Percentiles rank a stretch among this genome's conserved stretches.
These are phyloP conservation scores for Helobdella robusta DNA, from an alignment of 2,888 invertebrate genomes.

Conservation along the genomic window DNA sequence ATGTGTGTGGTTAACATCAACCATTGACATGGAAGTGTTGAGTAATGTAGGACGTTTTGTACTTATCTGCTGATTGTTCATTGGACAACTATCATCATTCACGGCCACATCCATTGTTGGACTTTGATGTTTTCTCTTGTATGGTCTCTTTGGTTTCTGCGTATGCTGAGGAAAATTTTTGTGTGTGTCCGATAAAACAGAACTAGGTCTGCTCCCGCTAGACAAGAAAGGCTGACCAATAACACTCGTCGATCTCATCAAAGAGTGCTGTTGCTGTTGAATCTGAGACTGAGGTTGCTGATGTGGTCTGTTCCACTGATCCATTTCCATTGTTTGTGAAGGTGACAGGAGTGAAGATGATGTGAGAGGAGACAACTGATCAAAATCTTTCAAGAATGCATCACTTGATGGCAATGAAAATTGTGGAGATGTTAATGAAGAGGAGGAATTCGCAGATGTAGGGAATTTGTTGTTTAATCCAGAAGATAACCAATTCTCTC, in stretches of 20 bases:
- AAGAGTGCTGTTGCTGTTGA: conserved; percentile 5
- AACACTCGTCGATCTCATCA: too few relatives aligned
- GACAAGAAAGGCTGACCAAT: too few relatives aligned
- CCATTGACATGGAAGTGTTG: too few relatives aligned
- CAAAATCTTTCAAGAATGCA: too few relatives aligned
- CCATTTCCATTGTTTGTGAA: not conserved
- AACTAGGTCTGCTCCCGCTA: conserved; percentile 29
- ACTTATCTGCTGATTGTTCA: too few relatives aligned
- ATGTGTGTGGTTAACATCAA: too few relatives aligned
- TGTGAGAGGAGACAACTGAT: too few relatives aligned
- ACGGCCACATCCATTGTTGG: conserved; percentile 7
- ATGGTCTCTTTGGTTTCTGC: not conserved
- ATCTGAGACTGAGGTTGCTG: not conserved
- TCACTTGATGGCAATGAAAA: too few relatives aligned
- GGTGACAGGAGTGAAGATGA: conserved; percentile 2
- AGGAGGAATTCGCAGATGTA: not conserved
- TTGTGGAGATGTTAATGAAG: not conserved
- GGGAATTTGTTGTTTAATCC: not conserved
- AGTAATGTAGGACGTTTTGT: too few relatives aligned
- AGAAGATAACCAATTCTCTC: too few relatives aligned
- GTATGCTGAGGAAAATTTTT: conserved; percentile 27
- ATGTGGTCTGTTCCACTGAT: not conserved
- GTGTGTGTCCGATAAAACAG: conserved; percentile 42
- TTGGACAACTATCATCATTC: too few relatives aligned
- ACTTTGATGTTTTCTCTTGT: conserved; percentile 7